These are phyloP conservation scores for Ormyrus rosae DNA, from an alignment of 2,888 invertebrate genomes.

Conservation along the genomic window DNA sequence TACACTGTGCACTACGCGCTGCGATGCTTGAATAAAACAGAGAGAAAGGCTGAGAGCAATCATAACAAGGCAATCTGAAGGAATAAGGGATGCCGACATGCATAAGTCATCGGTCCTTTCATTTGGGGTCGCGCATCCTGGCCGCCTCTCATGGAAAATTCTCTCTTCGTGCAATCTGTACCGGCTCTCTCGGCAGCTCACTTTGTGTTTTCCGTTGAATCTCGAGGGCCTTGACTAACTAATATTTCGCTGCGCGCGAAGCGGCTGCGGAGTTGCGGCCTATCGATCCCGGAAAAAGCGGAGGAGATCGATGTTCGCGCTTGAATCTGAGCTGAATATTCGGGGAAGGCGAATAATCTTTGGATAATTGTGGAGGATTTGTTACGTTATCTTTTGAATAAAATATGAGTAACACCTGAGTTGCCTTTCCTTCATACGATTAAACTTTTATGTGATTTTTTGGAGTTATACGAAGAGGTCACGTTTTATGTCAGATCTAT, in stretches of 20 bases:
- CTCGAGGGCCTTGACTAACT: constrained; percentile 20
- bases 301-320: constrained; percentile 27
- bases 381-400: too few relatives aligned
- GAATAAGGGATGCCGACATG: constrained; percentile 14
- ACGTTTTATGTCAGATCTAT: too few relatives aligned
- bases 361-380: too few relatives aligned
- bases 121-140: neutral
- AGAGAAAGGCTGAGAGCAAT: neutral
- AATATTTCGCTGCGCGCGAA: neutral
- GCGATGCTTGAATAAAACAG: too few relatives aligned
- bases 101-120: constrained; percentile 6
- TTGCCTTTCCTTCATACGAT: too few relatives aligned
- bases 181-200: neutral
- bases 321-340: too few relatives aligned
- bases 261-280: too few relatives aligned
- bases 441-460: too few relatives aligned
- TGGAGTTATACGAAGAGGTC: too few relatives aligned
- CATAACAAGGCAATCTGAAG: neutral
- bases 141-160: constrained; percentile 14
- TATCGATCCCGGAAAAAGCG: neutral
- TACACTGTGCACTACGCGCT: neutral
- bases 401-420: too few relatives aligned
- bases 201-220: constrained; percentile 6
- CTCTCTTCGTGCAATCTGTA: neutral
- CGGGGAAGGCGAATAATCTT: too few relatives aligned